Conservation (phyloP, 2,113 vertebrate genomes). For the Zosterops lateralis region DNA sequence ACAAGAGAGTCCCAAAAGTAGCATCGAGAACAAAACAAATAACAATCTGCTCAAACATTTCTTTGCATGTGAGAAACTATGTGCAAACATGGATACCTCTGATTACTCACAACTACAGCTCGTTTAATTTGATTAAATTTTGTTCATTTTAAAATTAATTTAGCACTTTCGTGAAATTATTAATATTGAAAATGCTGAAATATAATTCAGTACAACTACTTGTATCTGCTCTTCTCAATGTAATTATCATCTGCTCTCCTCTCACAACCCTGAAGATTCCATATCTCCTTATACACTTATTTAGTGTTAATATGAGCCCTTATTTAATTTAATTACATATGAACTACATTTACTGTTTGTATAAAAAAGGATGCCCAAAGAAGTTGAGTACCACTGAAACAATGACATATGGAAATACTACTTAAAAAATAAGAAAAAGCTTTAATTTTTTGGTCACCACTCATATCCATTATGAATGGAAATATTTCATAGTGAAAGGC, state of each 20-base stretch:
- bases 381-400: not conserved
- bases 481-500: not conserved
- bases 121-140: constrained; percentile 13
- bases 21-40: constrained; percentile 1
- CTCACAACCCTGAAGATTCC: constrained; percentile 23
- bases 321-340: constrained; percentile 21
- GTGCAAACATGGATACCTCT: constrained; percentile 56
- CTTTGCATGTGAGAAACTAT: constrained; percentile 41
- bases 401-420: constrained; percentile 11
- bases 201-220: constrained; percentile 15
- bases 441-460: not conserved
- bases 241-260: not conserved
- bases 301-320: constrained; percentile 21
- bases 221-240: constrained; percentile 2
- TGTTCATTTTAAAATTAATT: not conserved
- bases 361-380: constrained; percentile 6
- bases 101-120: constrained; percentile 11
- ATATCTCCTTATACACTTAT: not conserved
- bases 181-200: not conserved
- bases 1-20: constrained; percentile 29
- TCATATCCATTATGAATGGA: not conserved
- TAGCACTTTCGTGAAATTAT: not conserved
- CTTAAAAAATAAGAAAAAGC: not conserved
- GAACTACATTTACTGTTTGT: not conserved
- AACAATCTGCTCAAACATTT: constrained; percentile 19